Conservation (phyloP, 2,888 invertebrate genomes). For the Coremacera marginata region DNA sequence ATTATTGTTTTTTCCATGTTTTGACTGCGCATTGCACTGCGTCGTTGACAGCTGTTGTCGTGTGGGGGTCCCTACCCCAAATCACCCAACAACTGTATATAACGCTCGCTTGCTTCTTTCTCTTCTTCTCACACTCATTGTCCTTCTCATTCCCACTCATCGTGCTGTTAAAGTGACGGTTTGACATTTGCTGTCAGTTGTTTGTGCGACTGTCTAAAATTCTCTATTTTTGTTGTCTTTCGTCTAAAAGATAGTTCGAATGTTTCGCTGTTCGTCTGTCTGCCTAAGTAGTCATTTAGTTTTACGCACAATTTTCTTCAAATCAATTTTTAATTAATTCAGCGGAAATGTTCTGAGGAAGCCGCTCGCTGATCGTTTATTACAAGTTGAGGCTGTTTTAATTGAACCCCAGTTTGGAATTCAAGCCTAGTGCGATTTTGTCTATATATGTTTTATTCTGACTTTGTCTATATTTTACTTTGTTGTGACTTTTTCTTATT, state of each 20-base stretch:
- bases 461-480: too few species aligned
- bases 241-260: not conserved
- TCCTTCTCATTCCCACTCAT: not conserved
- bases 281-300: not conserved
- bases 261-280: not conserved
- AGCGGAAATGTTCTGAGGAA: slow-evolving; percentile 18
- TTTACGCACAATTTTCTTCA: not conserved
- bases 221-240: not conserved
- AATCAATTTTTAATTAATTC: slow-evolving; percentile 25
- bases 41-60: not conserved
- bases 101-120: too few species aligned
- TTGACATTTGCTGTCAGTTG: slow-evolving; percentile 18
- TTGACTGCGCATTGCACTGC: not conserved
- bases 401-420: not conserved
- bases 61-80: not conserved
- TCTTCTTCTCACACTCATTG: not conserved
- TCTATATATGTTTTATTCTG: not conserved
- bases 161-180: not conserved
- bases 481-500: not conserved
- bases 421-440: too few species aligned
- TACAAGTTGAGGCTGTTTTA: slow-evolving; percentile 4
- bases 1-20: not conserved
- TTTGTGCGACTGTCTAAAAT: not conserved
- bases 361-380: not conserved
- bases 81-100: too few species aligned